Base-by-base conservation (phyloP, 2,888 invertebrate species). In the Drosophila prolongata region DNA sequence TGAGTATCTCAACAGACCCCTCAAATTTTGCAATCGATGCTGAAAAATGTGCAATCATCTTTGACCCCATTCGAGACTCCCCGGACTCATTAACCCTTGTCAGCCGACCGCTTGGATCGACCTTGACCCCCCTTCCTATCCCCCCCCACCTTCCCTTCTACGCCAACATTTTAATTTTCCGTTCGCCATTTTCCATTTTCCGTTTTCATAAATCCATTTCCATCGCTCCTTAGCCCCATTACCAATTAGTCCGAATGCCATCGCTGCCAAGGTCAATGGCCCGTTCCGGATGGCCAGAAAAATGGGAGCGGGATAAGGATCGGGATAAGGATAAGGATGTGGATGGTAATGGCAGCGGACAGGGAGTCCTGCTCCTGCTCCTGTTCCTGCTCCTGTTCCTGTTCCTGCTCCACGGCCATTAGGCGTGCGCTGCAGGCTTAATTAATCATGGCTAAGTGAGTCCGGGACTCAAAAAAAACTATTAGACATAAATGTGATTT, bases 391-490 rank as follows among this genome's bases (percentile, higher is more conserved):
- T 27, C 27, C 6, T 30, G 30, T 8, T 30, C 30, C 30, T 24
- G 24, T 24, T 58, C 52, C 54, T 34, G 55, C 30, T 43, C 42
- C 42, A 27, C 27, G 72, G 68, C 76, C 82, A 80, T 80, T 80
- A 80, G 80, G 74, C 80, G 82, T 79, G 65, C 69, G 76, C 83
- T 82, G 67, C 71, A 77, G 80, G 78, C 72, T 75, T 82, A 80
- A 80, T 80, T 80, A 80, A 80, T 82, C 80, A 80, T 71, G 64
- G 83, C 75, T 70, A 72, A 82, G 76, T 80, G 80, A 75, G 76
- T 77, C 67, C 68, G 47, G 53, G 30, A 53, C 55, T 42, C 58
- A 47, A 57, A 69, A 57, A 70, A 77, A 78, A 72, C 70, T 68
- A 68, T 72, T 80, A 69, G 75, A 76, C 78, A 82, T 73, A 85